Evolutionary conservation across 2,113 vertebrate genomes (phyloP).

Genomic region (Symphodus melops): DNA sequence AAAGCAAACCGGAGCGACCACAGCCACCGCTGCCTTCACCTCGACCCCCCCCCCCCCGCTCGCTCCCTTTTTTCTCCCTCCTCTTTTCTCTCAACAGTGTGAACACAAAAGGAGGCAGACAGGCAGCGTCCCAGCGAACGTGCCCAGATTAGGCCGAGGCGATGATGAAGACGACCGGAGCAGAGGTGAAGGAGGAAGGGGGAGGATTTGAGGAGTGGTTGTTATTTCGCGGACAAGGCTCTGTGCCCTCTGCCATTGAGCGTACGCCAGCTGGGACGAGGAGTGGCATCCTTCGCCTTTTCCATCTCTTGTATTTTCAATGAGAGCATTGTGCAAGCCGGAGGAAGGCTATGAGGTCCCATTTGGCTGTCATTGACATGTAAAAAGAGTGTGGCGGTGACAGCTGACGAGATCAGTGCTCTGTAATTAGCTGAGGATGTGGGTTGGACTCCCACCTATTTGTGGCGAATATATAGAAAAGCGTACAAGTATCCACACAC

Average conservation of each 20-base stretch:
- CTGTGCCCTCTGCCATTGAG: constrained; percentile 54
- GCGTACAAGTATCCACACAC: not conserved
- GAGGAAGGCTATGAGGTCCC: constrained; percentile 79
- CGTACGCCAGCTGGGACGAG: constrained; percentile 61
- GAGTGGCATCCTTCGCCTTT: constrained; percentile 70
- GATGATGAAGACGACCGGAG: constrained; percentile 33
- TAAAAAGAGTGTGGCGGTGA: constrained; percentile 86
- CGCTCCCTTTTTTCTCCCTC: constrained; percentile 69
- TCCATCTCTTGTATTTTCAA: constrained; percentile 45
- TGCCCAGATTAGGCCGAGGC: constrained; percentile 43
- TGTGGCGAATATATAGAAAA: constrained; percentile 14
- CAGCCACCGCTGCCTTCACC: constrained; percentile 7
- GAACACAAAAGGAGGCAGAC: constrained; percentile 81
- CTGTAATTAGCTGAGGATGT: constrained; percentile 82
- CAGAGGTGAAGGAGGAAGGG: constrained; percentile 35
- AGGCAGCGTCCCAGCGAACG: constrained; percentile 21
- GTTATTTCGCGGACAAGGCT: constrained; percentile 44
- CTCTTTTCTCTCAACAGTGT: constrained; percentile 77
- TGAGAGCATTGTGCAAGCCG: constrained; percentile 53
- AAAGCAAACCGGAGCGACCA: constrained; percentile 10
- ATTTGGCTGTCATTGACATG: constrained; percentile 89
- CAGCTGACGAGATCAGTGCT: constrained; percentile 85
- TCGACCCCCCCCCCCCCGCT: not conserved
- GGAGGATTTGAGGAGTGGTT: constrained; percentile 40
- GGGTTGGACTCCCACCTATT: constrained; percentile 28